Evolutionary conservation across 2,797 vertebrate genomes (phyloP), one percentile per base, ranked within the genome.

Genomic region (Phylloscopus collybita): DNA sequence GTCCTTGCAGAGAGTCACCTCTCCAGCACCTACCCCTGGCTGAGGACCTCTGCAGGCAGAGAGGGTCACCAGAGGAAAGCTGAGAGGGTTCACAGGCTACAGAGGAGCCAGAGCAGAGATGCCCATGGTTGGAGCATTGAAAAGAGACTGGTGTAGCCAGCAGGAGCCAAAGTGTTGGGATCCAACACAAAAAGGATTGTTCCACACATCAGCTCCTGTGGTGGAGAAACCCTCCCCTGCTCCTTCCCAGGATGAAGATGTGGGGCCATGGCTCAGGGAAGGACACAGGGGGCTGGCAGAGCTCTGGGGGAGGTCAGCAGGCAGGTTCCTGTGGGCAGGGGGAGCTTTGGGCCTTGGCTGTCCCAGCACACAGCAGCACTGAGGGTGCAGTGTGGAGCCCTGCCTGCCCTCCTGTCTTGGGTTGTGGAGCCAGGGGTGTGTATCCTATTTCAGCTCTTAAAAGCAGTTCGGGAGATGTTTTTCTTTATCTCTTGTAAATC

Each of bases 161-260:
- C 74, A 67, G 76, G 59, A 86, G 44, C 57, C 54, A 25, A 36
- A 86, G 57, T 1, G 0, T 5, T 36, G 6, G 16, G 75, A 38
- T 53, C 78, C 5, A 78, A 38, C 2, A 1, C 0, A 0, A 3
- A 23, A 67, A 81, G 0, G 0, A 71, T 30, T 23, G 7, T 6
- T 54, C 67, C n/a, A 34, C 51, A 23, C 60, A 32, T 25, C 54
- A 9, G 54, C 72, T 67, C 72, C 49, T 5, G 26, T 0, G 25
- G 20, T 26, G 75, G 38, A 51, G 62, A 76, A 81, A 8, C 26
- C 65, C 61, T 61, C 25, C 34, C 13, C 40, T 15, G 40, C 32
- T 71, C 61, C 61, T 53, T 42, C 18, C n/a, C 3, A 4, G 83
- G 64, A 49, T 40, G 20, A 61, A 66, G 80, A 60, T 2, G 21